Evolutionary conservation across 1,140 invertebrate species (phyloP).

Genomic region (Coptotermes formosanus): DNA sequence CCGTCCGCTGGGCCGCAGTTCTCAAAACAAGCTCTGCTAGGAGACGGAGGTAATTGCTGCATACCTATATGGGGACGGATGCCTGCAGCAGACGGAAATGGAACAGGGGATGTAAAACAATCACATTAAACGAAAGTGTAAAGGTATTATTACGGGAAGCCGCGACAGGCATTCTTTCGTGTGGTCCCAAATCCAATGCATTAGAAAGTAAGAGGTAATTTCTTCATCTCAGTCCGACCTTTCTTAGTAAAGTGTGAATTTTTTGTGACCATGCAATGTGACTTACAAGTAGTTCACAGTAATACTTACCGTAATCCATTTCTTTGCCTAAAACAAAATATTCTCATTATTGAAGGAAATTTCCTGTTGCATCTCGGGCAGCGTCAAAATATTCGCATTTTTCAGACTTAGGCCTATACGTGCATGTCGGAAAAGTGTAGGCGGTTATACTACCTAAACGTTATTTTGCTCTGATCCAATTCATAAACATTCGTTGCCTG

Average conservation of each 20-base stretch:
- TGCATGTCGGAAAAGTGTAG: too few species aligned
- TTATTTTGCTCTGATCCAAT: too few species aligned
- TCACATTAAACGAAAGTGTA: conserved; percentile 3
- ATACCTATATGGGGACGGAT: neutral
- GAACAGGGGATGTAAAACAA: neutral
- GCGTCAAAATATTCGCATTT: too few species aligned
- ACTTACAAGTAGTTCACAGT: neutral
- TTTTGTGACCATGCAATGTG: neutral
- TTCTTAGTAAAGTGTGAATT: neutral
- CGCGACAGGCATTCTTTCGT: neutral
- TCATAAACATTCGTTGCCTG: too few species aligned
- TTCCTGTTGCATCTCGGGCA: too few species aligned
- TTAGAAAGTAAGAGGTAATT: neutral
- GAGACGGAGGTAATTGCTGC: too few species aligned
- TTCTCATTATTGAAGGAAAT: too few species aligned
- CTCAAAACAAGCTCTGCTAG: too few species aligned
- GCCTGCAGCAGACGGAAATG: neutral
- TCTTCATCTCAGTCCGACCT: neutral
- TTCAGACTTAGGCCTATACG: too few species aligned
- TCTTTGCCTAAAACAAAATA: neutral
- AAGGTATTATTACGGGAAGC: neutral
- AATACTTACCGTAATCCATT: neutral
- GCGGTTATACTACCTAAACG: too few species aligned
- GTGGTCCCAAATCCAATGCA: neutral
- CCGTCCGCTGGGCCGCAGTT: too few species aligned